Evolutionary conservation across 2,797 vertebrate species (phyloP).

Genomic region (Gadopsis bispinosus): DNA sequence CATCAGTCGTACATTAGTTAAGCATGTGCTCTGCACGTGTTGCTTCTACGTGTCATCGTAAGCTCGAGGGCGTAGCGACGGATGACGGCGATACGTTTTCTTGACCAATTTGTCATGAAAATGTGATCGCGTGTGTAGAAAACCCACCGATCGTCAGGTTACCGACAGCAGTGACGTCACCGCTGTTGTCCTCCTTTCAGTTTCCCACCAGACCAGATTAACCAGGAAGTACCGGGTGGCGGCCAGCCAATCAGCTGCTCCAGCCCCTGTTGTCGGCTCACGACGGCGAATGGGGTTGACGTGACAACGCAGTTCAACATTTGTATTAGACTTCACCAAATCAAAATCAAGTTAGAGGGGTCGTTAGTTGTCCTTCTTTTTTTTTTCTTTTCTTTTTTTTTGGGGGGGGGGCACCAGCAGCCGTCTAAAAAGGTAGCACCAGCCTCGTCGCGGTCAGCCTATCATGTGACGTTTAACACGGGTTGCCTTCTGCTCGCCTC

Average conservation of each 20-base stretch:
- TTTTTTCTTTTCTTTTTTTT: no score
- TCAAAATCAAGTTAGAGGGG: accelerated
- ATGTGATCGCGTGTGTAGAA: background rate
- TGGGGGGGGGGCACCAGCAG: accelerated
- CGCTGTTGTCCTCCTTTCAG: no score
- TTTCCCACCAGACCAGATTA: constrained; percentile 1
- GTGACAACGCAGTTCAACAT: constrained; percentile 49
- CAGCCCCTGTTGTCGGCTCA: background rate
- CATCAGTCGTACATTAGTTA: background rate
- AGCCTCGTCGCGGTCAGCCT: background rate
- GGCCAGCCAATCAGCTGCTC: constrained; percentile 60
- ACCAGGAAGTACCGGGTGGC: constrained; percentile 43
- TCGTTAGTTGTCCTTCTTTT: accelerated
- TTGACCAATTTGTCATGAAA: background rate
- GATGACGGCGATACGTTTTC: no score
- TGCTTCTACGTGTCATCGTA: no score
- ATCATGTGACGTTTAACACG: constrained; percentile 66
- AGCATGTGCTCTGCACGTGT: background rate
- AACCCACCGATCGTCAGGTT: no score
- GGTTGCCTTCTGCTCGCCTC: constrained; percentile 3
- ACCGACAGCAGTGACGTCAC: no score
- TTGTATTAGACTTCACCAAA: background rate
- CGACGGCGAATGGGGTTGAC: constrained; percentile 43
- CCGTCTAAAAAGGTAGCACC: background rate
- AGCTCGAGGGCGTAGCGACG: background rate